Conservation (phyloP, 53 echinoderm and acorn worm genomes). For the Henricia sp. region DNA sequence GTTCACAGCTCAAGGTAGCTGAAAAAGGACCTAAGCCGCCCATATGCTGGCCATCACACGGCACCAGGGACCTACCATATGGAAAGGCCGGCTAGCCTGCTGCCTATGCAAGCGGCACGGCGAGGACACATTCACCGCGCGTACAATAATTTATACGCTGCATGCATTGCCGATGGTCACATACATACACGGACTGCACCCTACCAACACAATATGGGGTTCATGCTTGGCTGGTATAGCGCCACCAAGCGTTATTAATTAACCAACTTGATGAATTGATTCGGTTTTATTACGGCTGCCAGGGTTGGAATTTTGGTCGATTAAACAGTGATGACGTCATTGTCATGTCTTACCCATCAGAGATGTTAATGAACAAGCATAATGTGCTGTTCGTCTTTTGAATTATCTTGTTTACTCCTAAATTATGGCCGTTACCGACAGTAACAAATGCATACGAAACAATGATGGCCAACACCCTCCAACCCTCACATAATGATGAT, state of each 20-base stretch:
- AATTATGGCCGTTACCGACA: too few relatives aligned
- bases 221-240: neutral
- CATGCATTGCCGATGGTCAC: slow-evolving; percentile 11
- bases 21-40: slow-evolving; percentile 17
- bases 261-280: too few relatives aligned
- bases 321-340: neutral
- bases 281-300: neutral
- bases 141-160: slow-evolving; percentile 29
- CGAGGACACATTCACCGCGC: slow-evolving; percentile 9
- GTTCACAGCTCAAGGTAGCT: slow-evolving; percentile 34
- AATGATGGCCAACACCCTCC: too few relatives aligned
- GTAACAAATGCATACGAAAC: too few relatives aligned
- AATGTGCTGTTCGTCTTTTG: too few relatives aligned
- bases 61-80: slow-evolving; percentile 11
- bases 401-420: too few relatives aligned
- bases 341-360: neutral
- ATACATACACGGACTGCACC: neutral
- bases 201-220: neutral
- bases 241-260: slow-evolving; percentile 31
- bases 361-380: too few relatives aligned
- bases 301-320: neutral
- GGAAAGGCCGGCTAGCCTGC: slow-evolving; percentile 6
- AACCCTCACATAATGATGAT: too few relatives aligned
- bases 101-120: neutral
- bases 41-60: slow-evolving; percentile 43